Conservation (phyloP, 2,888 invertebrate species). For the Timema cristinae region DNA sequence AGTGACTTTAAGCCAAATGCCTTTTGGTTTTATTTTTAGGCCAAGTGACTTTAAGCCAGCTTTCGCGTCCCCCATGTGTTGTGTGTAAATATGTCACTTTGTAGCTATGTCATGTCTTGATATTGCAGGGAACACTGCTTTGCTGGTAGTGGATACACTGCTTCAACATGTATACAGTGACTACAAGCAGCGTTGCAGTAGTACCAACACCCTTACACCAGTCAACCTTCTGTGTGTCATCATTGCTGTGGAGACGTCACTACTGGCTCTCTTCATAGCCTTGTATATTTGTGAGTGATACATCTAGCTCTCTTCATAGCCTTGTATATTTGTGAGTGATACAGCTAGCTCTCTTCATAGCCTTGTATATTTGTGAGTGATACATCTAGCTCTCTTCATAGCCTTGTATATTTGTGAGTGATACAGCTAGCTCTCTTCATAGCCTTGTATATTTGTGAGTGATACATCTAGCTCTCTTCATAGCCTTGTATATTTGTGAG, state of each 20-base stretch:
- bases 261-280: conserved; percentile 50
- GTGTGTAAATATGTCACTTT: too few species aligned
- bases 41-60: too few species aligned
- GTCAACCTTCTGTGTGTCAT: conserved; percentile 56
- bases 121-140: conserved; percentile 50
- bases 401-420: conserved; percentile 55
- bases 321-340: conserved; percentile 55
- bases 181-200: conserved; percentile 49
- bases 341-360: conserved; percentile 50
- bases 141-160: conserved; percentile 47
- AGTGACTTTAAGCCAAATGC: too few species aligned
- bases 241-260: conserved; percentile 49
- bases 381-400: conserved; percentile 50
- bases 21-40: too few species aligned
- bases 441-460: conserved; percentile 54
- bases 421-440: conserved; percentile 51
- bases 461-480: conserved; percentile 50
- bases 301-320: conserved; percentile 49
- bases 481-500: conserved; percentile 54
- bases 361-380: conserved; percentile 55
- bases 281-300: conserved; percentile 54
- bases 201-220: conserved; percentile 50
- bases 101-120: not conserved
- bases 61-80: too few species aligned
- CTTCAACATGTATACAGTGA: conserved; percentile 42